Evolutionary conservation across 2,797 vertebrate species (phyloP).

Genomic region (Denticeps clupeoides): DNA sequence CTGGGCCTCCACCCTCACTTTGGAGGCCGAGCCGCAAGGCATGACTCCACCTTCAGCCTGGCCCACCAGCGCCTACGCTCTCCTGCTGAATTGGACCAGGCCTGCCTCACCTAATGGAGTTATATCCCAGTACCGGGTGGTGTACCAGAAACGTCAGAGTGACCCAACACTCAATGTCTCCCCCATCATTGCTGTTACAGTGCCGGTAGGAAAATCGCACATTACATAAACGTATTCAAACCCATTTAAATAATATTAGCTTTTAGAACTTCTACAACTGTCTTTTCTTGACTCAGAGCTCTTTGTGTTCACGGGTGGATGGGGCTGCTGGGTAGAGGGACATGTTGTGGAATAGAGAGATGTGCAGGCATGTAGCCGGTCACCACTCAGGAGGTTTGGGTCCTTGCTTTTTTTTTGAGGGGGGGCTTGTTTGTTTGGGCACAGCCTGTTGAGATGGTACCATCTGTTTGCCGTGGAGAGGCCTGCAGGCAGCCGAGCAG

Average conservation of each 20-base stretch:
- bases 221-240: constrained; percentile 2
- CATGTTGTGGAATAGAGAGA: neutral
- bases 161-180: constrained; percentile 62
- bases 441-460: constrained; percentile 37
- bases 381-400: no score
- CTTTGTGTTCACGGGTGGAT: no score
- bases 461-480: constrained; percentile 49
- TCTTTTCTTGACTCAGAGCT: no score
- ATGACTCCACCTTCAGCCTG: constrained; percentile 59
- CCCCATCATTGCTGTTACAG: constrained; percentile 62
- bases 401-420: neutral
- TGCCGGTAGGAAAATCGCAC: constrained; percentile 61
- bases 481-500: constrained; percentile 26
- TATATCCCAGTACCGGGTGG: constrained; percentile 66
- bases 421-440: constrained; percentile 19
- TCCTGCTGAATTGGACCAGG: constrained; percentile 66
- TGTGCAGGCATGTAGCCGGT: neutral
- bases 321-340: no score
- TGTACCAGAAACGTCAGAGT: constrained; percentile 60
- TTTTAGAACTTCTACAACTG: no score
- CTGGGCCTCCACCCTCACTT: constrained; percentile 64
- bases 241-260: no score
- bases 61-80: constrained; percentile 56
- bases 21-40: constrained; percentile 66
- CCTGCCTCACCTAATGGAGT: constrained; percentile 68